Evolutionary conservation across 2,797 vertebrate genomes (phyloP), one percentile per base, ranked within the genome.

Genomic region (Poecilia wingei): DNA sequence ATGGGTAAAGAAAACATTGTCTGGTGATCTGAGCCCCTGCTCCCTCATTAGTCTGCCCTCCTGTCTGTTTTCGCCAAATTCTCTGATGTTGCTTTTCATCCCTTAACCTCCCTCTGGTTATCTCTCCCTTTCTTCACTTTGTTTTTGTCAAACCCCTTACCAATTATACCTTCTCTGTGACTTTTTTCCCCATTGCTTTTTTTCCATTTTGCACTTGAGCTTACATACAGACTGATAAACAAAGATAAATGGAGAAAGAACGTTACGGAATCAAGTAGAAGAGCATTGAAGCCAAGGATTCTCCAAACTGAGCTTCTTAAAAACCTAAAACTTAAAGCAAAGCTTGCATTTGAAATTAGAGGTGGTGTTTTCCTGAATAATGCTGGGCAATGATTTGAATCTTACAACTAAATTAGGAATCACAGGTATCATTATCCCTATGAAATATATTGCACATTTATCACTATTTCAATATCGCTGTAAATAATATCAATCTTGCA

Each of bases 41-140:
- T 69, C 72, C 83, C 81, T 89, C 82, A 90, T 90, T 90, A 91
- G 85, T 85, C 85, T 86, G 81, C 28, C 79, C 82, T 86, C 71
- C 77, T 84, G 53, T 70, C 64, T 28, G 25, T 79, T 79, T 79
- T 66, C 49, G 79, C 55, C 55, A 6, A 16, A 75, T 43, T 51
- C 57, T 70, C 76, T 53, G 20, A 47, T 68, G 46, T 59, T 43
- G 51, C 75, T 78, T 76, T 81, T 84, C 57, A 68, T 80, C 77
- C 46, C 45, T 31, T 80, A 80, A 80, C 68, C 72, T 46, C 53
- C 46, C 22, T 77, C 31, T 82, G 76, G 72, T 75, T 64, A 64
- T 77, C 53, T 31, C 22, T 70, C 20, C 12, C 36, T 74, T 39
- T 4, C 22, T 75, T 3, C 74, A 76, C 31, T 78, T 77, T n/a